Evolutionary conservation across 1,140 invertebrate species (phyloP), one percentile per base, ranked within the genome.

Genomic region (Drosophila sucinea): DNA sequence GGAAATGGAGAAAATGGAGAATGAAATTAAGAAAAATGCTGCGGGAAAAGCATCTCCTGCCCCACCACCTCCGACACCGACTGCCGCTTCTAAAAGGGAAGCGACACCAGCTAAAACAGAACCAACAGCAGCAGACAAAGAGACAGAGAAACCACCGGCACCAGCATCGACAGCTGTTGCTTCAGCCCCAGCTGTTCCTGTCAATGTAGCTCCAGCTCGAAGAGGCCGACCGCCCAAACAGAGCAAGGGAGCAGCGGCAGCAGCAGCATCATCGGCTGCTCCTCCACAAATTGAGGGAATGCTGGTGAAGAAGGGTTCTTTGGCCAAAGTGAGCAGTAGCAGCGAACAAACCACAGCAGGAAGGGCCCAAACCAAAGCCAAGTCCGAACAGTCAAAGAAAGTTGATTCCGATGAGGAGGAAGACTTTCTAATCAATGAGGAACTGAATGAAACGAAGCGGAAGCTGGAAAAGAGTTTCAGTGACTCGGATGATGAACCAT

Each of bases 1-100:
- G 69, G 93, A 93, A 90, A 94, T 93, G 58, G 93, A 94, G 62
- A 94, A 94, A 91, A 92, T 94, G 67, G 94, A 95, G 83, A 95
- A 93, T 75, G 94, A 95, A 79, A 90, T 94, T 1, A 95, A 94
- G 87, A 91, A 93, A 8, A 94, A 93, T 86, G 90, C 92, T 23
- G 70, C 92, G 32, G 83, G 72, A 77, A 77, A 85, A 23, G 44
- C 44, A 10, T 51, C 44, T 3, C 44, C 44, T 3, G 44, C 44
- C 7, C 44, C 44, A 62, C 60, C 54, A n/a, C 67, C 72, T 51
- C 60, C 72, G 29, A 60, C 76, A 32, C 40, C 75, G n/a, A 38
- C 67, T 54, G 30, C 72, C 40, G 62, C 17, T n/a, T 11, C n/a
- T 68, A 76, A 60, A 78, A 77, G 69, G 54, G 55, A 17, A 57